Evolutionary conservation across 1,140 invertebrate species (phyloP).

Genomic region (Megathymus violae): DNA sequence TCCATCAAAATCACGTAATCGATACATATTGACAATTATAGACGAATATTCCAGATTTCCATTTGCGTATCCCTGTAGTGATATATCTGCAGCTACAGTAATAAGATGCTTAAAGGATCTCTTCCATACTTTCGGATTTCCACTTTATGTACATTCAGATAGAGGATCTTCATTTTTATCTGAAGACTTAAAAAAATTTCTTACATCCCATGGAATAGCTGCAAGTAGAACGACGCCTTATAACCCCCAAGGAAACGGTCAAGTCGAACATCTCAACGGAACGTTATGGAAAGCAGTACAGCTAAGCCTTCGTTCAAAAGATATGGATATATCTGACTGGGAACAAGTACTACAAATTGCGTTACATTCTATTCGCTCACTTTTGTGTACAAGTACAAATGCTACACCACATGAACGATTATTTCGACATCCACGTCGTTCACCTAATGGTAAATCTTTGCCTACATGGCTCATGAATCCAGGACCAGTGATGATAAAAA

Average conservation of each 20-base stretch:
- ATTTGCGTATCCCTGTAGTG: constrained; percentile 41
- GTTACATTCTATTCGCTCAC: constrained; percentile 18
- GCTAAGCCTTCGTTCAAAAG: neutral
- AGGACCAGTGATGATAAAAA: constrained; percentile 8
- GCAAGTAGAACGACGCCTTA: constrained; percentile 37
- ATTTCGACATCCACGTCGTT: neutral
- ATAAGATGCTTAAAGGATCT: constrained; percentile 39
- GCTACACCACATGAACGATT: constrained; percentile 25
- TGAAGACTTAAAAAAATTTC: constrained; percentile 31
- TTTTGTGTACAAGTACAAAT: constrained; percentile 26
- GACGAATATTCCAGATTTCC: constrained; percentile 47
- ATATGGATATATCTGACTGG: too few species aligned
- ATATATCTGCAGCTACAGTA: constrained; percentile 39
- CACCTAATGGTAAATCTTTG: constrained; percentile 4
- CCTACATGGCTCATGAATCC: constrained; percentile 7
- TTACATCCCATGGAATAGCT: constrained; percentile 27
- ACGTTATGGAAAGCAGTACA: constrained; percentile 30
- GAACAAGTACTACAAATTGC: constrained; percentile 2
- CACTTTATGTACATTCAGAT: constrained; percentile 44
- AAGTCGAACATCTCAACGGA: constrained; percentile 35
- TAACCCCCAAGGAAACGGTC: constrained; percentile 41
- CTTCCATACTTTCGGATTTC: constrained; percentile 39
- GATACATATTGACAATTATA: constrained; percentile 44
- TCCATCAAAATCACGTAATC: constrained; percentile 37
- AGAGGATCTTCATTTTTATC: constrained; percentile 39